Conservation (phyloP, 2,888 invertebrate genomes). For the Elysia crispata region DNA sequence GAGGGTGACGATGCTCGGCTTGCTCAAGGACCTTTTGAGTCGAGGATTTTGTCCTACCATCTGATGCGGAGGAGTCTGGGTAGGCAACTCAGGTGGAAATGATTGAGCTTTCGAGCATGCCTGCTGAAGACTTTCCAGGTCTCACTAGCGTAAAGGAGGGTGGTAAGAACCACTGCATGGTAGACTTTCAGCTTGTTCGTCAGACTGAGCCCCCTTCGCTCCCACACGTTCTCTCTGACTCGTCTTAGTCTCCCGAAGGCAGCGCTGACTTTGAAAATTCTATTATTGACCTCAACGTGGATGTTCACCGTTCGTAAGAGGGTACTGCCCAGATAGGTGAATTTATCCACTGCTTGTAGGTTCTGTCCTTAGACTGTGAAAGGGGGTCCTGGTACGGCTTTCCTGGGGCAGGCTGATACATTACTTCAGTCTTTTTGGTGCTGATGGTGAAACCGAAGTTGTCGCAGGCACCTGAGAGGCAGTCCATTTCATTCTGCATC, state of each 20-base stretch:
- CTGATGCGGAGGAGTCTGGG: constrained; percentile 16
- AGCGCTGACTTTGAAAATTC: constrained; percentile 11
- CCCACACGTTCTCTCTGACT: not conserved
- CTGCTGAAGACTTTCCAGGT: constrained; percentile 37
- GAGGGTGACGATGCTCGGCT: too few relatives aligned
- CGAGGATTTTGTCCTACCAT: too few relatives aligned
- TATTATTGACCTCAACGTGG: not conserved
- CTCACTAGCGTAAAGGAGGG: constrained; percentile 23
- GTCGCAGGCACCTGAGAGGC: not conserved
- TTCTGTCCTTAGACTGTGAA: constrained; percentile 12
- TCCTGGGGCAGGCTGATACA: constrained; percentile 14
- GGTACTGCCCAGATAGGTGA: constrained; percentile 20
- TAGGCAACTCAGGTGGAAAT: constrained; percentile 19
- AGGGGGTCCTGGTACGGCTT: constrained; percentile 10
- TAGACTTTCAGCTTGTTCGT: not conserved
- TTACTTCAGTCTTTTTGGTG: constrained; percentile 37
- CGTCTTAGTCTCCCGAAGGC: constrained; percentile 27
- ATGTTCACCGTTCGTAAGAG: not conserved
- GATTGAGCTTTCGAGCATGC: constrained; percentile 30
- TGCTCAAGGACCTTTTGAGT: too few relatives aligned
- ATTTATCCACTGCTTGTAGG: constrained; percentile 13
- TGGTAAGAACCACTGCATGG: not conserved
- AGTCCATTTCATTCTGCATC: not conserved
- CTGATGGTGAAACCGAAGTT: constrained; percentile 38
- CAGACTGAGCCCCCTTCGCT: not conserved